Base-by-base conservation (phyloP, 2,113 vertebrate species). In the Alaudala cheleensis region DNA sequence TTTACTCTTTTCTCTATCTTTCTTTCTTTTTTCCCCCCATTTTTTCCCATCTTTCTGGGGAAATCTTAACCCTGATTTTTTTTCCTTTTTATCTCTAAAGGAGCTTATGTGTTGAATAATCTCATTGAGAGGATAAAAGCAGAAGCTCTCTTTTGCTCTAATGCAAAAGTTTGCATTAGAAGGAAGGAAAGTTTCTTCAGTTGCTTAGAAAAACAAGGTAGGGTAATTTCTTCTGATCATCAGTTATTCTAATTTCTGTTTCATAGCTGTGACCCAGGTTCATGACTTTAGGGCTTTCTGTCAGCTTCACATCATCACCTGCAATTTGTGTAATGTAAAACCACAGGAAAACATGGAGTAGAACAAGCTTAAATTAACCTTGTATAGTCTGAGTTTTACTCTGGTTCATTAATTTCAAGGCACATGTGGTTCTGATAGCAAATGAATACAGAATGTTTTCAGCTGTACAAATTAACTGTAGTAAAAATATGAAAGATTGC, bases 321-420 rank as follows among this genome's bases (percentile, higher is more conserved):
- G 40, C 42, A 95, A 92, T 94, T 60, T 96, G 37, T 78, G 73
- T 83, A 86, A 94, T 91, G 81, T 95, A 84, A 96, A 95, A 91
- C 60, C 81, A 31, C 45, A 65, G 49, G 57, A 96, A 93, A 94
- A 96, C 53, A 62, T 0, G 0, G 37, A 39, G 33, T 8, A 82
- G 16, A 34, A 88, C 78, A 95, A 85, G 54, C 25, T 86, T 91
- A 94, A 90, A 78, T 80, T 78, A 86, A 89, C 50, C n/a, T 88
- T 85, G 51, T 44, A 24, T 40, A 12, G n/a, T 45, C 58, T 82
- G 51, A 91, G 47, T 47, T 93, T 91, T 80, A 70, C 49, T 40
- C 21, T 94, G 54, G 76, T n/a, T 95, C 34, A 86, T 93, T 91
- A 81, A 92, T 91, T 95, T 92, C 61, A 84, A 78, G 86, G 31